Evolutionary conservation across 2,888 invertebrate genomes (phyloP).

Genomic region (Anorthoa munda): DNA sequence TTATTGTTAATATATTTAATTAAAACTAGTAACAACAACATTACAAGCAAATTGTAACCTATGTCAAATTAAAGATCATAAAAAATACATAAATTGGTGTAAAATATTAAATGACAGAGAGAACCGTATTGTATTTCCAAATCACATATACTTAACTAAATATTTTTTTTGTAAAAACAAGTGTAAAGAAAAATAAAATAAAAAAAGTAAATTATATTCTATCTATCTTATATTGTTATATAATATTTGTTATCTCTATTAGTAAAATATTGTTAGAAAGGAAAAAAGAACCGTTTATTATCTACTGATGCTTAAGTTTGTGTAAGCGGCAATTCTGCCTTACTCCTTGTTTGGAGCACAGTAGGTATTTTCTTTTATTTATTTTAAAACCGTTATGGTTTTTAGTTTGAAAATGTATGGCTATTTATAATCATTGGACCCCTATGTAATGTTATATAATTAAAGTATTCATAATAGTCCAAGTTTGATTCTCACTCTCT

Average conservation of each 20-base stretch:
- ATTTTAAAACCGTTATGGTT: slow-evolving; percentile 39
- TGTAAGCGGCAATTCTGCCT: slow-evolving; percentile 18
- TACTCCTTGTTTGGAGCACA: slow-evolving; percentile 34
- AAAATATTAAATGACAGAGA: too few relatives aligned
- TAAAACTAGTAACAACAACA: background rate
- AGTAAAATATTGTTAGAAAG: slow-evolving; percentile 17
- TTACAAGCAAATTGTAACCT: background rate
- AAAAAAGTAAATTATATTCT: background rate
- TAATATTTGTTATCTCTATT: slow-evolving; percentile 35
- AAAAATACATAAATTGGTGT: background rate
- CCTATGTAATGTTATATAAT: slow-evolving; percentile 64
- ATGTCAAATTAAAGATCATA: background rate
- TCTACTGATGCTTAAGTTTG: slow-evolving; percentile 14
- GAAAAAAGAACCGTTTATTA: background rate
- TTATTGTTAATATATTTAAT: slow-evolving; percentile 28
- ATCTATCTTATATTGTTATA: background rate
- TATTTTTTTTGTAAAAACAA: slow-evolving; percentile 2
- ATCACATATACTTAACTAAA: background rate
- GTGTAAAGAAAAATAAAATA: background rate
- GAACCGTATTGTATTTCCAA: background rate
- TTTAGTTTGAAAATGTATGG: slow-evolving; percentile 50
- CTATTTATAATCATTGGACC: slow-evolving; percentile 60
- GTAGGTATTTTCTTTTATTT: slow-evolving; percentile 33
- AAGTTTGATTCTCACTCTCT: slow-evolving; percentile 17
- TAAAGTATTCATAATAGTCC: slow-evolving; percentile 60